These are phyloP conservation scores for Hydrocynus forskahlii DNA, from an alignment of 2,797 vertebrate species.

Conservation along the genomic window DNA sequence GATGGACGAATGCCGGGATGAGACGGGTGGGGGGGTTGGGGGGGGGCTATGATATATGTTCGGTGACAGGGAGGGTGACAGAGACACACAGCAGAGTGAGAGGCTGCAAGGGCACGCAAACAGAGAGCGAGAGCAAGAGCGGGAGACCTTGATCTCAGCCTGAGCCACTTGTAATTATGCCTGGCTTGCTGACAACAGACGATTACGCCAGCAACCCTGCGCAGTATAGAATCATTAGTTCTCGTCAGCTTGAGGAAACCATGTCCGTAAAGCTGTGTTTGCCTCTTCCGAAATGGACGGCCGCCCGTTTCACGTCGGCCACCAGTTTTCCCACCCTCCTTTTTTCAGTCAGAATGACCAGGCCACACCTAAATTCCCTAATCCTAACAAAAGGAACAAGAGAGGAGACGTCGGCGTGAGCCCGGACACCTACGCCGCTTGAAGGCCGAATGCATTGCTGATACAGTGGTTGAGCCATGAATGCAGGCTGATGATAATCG, in stretches of 20 bases:
- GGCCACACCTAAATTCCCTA: background rate
- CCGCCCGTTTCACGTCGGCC: slow-evolving; percentile 11
- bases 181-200: slow-evolving; percentile 81
- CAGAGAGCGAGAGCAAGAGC: slow-evolving; percentile 61
- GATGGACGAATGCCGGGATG: slow-evolving; percentile 66
- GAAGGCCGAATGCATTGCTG: slow-evolving; percentile 5
- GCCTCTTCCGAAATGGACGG: slow-evolving; percentile 15
- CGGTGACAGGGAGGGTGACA: slow-evolving; percentile 77
- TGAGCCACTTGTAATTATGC: slow-evolving; percentile 80
- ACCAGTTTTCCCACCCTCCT: slow-evolving; percentile 3
- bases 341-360: background rate
- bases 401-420: background rate
- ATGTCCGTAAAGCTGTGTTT: slow-evolving; percentile 32
- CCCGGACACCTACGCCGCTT: slow-evolving; percentile 2
- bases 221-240: slow-evolving; percentile 80
- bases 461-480: slow-evolving; percentile 33
- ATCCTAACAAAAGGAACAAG: background rate
- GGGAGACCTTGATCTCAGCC: slow-evolving; percentile 76
- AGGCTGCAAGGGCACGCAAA: slow-evolving; percentile 77
- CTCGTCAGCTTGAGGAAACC: slow-evolving; percentile 65
- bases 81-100: slow-evolving; percentile 74
- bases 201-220: slow-evolving; percentile 81
- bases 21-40: slow-evolving; percentile 39
- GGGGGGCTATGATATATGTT: slow-evolving; percentile 79
- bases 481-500: slow-evolving; percentile 31